Percentiles rank a stretch among this genome's conserved stretches.
phyloP scores from a whole-genome alignment of 1,140 invertebrate genomes.

The Platyscapa corneri region DNA sequence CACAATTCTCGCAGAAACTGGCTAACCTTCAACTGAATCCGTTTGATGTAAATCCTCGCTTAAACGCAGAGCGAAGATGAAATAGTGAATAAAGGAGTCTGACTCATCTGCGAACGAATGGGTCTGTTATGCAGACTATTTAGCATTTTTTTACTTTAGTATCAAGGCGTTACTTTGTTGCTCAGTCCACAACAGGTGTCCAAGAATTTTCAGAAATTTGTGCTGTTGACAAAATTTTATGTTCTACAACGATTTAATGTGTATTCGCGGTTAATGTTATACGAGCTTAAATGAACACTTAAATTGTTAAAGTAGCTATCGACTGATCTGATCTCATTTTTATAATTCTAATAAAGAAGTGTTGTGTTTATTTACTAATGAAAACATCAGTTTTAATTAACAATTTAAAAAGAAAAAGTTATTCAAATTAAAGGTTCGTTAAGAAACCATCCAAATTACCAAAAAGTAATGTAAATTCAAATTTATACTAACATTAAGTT shows the following conservation, averaged over 20 bases:
- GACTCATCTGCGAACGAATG: constrained; percentile 1
- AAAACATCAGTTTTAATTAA: too few relatives aligned
- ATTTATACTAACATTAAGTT: too few relatives aligned
- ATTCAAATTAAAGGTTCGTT: too few relatives aligned
- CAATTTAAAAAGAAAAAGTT: too few relatives aligned
- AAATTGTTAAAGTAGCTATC: not conserved
- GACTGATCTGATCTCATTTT: too few relatives aligned
- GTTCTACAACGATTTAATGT: not conserved
- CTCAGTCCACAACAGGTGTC: not conserved
- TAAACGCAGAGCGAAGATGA: not conserved
- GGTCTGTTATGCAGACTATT: not conserved
- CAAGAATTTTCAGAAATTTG: not conserved
- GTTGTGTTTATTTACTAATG: too few relatives aligned
- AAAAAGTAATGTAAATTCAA: too few relatives aligned
- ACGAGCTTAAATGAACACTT: not conserved
- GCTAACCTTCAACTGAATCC: not conserved
- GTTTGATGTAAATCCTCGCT: constrained; percentile 18
- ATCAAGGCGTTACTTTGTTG: not conserved
- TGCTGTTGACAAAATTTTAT: not conserved
- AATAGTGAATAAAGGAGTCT: not conserved
- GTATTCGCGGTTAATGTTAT: not conserved
- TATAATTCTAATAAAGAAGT: too few relatives aligned
- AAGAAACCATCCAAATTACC: too few relatives aligned
- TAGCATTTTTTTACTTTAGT: not conserved
- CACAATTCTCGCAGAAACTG: not conserved